Percentiles rank a stretch among this genome's conserved stretches.
Conservation (phyloP, 1,140 invertebrate species). For the Mylabris phalerata region DNA sequence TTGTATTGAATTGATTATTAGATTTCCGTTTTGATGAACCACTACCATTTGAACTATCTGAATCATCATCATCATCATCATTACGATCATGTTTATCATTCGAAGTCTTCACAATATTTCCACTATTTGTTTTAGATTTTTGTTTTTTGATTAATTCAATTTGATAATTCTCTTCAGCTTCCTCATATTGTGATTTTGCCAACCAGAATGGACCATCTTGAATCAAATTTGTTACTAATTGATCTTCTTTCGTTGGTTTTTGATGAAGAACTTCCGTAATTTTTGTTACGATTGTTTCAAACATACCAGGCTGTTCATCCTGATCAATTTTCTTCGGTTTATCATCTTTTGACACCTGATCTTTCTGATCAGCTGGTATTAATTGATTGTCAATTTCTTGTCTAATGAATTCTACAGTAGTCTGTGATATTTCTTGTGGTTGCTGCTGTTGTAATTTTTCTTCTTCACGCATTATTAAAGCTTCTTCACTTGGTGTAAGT, state of each 20-base stretch:
- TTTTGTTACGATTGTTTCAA: slow-evolving; percentile 30
- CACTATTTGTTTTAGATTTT: slow-evolving; percentile 34
- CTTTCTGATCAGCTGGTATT: background rate
- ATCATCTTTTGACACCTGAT: background rate
- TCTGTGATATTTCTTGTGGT: slow-evolving; percentile 14
- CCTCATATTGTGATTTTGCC: slow-evolving; percentile 53
- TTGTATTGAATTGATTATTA: slow-evolving; percentile 14
- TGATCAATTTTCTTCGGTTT: slow-evolving; percentile 15
- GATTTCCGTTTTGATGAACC: slow-evolving; percentile 44
- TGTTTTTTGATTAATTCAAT: slow-evolving; percentile 42
- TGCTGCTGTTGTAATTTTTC: slow-evolving; percentile 18
- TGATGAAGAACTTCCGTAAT: slow-evolving; percentile 27
- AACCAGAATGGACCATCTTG: slow-evolving; percentile 54
- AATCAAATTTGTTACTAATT: slow-evolving; percentile 37
- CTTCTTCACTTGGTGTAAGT: slow-evolving; percentile 10
- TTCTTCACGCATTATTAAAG: slow-evolving; percentile 8
- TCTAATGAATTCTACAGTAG: background rate
- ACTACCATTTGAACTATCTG: slow-evolving; percentile 52
- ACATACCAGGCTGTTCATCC: slow-evolving; percentile 22
- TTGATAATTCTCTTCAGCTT: slow-evolving; percentile 55
- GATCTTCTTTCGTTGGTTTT: slow-evolving; percentile 22
- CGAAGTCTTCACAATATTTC: slow-evolving; percentile 28
- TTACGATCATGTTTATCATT: slow-evolving; percentile 42
- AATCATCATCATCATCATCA: slow-evolving; percentile 51
- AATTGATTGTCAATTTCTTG: background rate